Evolutionary conservation across 2,113 vertebrate species (phyloP).

Genomic region (Amia ocellicauda): DNA sequence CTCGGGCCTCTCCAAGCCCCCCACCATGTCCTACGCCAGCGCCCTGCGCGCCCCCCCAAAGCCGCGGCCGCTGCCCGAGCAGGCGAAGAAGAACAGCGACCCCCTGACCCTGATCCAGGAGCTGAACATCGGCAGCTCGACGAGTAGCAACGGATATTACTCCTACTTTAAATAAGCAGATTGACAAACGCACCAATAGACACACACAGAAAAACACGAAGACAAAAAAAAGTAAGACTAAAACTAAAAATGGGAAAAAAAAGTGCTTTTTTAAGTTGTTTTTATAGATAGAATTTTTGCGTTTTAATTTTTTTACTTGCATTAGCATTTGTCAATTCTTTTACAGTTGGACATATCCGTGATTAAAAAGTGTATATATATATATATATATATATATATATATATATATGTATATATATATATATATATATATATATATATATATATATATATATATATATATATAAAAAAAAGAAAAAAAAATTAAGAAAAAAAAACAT

Average conservation of each 20-base stretch:
- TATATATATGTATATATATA: constrained; percentile 67
- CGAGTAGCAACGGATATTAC: constrained; percentile 98
- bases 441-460: constrained; percentile 68
- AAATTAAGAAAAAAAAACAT: constrained; percentile 33
- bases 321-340: constrained; percentile 64
- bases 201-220: constrained; percentile 60
- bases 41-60: constrained; percentile 94
- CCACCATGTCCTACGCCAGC: constrained; percentile 95
- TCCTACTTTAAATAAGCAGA: constrained; percentile 96
- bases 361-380: constrained; percentile 47
- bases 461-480: constrained; percentile 53
- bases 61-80: constrained; percentile 88
- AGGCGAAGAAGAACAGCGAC: constrained; percentile 95
- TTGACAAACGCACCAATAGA: constrained; percentile 53
- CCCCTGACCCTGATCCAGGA: constrained; percentile 96
- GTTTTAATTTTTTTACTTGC: constrained; percentile 74
- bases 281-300: constrained; percentile 67
- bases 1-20: constrained; percentile 72
- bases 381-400: constrained; percentile 56
- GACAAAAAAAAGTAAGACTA: constrained; percentile 41
- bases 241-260: constrained; percentile 49
- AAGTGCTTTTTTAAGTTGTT: constrained; percentile 71
- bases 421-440: constrained; percentile 71
- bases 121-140: constrained; percentile 96
- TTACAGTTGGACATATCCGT: constrained; percentile 65